Percentiles rank a stretch among this genome's conserved stretches.
These are phyloP conservation scores for Macrosoma leucophasiata DNA, from an alignment of 2,888 invertebrate species.

Conservation along the genomic window DNA sequence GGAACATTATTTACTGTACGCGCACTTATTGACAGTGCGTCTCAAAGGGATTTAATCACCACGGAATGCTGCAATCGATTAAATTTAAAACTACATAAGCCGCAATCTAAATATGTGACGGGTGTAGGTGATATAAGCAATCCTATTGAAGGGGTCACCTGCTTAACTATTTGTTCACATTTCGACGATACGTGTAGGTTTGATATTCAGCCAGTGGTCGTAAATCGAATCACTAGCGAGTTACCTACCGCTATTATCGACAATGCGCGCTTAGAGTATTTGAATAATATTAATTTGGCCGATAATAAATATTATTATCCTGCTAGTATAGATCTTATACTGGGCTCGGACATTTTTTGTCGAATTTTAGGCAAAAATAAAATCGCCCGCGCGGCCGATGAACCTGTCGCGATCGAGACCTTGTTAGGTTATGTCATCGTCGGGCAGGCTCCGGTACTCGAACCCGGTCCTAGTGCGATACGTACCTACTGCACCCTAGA, in stretches of 20 bases:
- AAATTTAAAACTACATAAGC: constrained; percentile 6
- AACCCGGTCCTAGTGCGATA: background rate
- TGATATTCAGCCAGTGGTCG: constrained; percentile 6
- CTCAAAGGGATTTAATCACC: constrained; percentile 11
- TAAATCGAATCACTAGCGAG: constrained; percentile 7
- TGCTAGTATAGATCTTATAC: constrained; percentile 6
- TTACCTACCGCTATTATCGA: constrained; percentile 6
- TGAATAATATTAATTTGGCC: constrained; percentile 11
- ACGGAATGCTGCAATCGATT: constrained; percentile 9
- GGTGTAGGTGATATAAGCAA: constrained; percentile 7
- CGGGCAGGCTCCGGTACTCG: constrained; percentile 2
- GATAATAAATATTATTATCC: constrained; percentile 7
- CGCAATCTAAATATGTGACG: constrained; percentile 4
- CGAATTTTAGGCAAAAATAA: constrained; percentile 7
- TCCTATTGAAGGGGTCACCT: constrained; percentile 10
- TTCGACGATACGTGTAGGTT: constrained; percentile 2
- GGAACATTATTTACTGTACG: constrained; percentile 4
- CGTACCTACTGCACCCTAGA: constrained; percentile 4
- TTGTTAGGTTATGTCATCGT: constrained; percentile 1
- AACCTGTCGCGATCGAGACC: constrained; percentile 9
- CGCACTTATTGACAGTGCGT: constrained; percentile 6
- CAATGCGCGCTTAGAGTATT: constrained; percentile 2
- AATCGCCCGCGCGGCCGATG: constrained; percentile 2
- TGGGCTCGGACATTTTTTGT: constrained; percentile 9
- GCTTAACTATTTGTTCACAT: constrained; percentile 5